Conservation (phyloP, 2,113 vertebrate genomes). For the Quiscalus mexicanus region DNA sequence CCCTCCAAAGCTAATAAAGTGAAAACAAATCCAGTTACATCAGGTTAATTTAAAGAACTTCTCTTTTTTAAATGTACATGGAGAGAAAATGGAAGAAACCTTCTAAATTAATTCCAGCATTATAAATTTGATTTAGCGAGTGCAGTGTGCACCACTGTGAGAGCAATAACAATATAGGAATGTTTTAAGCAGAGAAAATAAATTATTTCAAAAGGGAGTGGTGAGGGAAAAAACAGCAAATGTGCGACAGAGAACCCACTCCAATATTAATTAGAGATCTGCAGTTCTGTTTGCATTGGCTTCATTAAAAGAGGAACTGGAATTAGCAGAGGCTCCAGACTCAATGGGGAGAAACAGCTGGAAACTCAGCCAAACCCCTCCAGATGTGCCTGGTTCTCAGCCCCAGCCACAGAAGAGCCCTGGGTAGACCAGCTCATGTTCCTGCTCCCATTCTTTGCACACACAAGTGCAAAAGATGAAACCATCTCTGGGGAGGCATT, state of each 20-base stretch:
- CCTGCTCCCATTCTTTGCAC: background rate
- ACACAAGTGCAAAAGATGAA: background rate
- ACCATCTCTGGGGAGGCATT: background rate
- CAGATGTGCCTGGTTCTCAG: background rate
- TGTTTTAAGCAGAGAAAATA: conserved; percentile 26
- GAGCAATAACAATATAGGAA: conserved; percentile 22
- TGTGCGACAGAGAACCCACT: background rate
- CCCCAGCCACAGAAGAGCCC: background rate
- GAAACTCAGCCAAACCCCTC: background rate
- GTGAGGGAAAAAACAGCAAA: conserved; percentile 6
- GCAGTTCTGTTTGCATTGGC: background rate
- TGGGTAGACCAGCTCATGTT: background rate
- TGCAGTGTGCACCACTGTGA: conserved; percentile 19
- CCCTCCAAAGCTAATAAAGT: conserved; percentile 54
- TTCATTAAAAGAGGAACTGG: background rate
- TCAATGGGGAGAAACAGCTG: background rate
- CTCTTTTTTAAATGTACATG: conserved; percentile 26
- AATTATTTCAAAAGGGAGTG: conserved; percentile 43
- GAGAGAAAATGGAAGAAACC: conserved; percentile 41
- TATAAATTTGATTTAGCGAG: conserved; percentile 60
- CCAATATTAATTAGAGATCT: conserved; percentile 20
- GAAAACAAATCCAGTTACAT: conserved; percentile 55
- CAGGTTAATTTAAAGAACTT: conserved; percentile 54
- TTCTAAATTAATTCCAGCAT: conserved; percentile 56
- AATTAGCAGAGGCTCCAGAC: background rate